A percentile compares a stretch with the other conserved stretches of the same genome.
These are phyloP conservation scores for Heteromurus nitidus DNA, from an alignment of 2,888 invertebrate genomes.

Conservation along the genomic window DNA sequence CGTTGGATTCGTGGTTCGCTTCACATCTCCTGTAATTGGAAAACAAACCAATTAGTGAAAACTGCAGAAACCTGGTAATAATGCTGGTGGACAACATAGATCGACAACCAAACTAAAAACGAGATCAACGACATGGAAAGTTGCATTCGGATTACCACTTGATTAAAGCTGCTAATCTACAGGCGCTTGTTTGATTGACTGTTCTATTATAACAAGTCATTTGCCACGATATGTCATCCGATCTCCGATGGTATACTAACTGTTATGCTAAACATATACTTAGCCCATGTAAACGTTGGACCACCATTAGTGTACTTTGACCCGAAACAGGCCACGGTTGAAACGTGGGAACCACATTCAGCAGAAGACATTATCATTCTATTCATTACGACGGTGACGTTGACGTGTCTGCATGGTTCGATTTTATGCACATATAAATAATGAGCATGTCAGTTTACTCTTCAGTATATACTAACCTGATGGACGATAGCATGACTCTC, in stretches of 20 bases:
- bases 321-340: neutral
- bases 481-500: constrained; percentile 79
- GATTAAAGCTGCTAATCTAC: no score
- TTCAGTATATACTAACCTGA: constrained; percentile 75
- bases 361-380: neutral
- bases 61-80: neutral
- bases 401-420: neutral
- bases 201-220: no score
- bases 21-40: constrained; percentile 74
- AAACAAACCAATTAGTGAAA: neutral
- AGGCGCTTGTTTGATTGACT: no score
- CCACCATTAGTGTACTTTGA: neutral
- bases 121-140: neutral
- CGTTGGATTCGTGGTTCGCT: constrained; percentile 74
- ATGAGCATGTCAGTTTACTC: neutral
- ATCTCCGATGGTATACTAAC: no score
- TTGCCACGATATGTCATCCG: no score
- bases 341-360: neutral
- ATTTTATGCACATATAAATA: neutral
- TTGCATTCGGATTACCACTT: neutral
- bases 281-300: neutral
- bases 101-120: neutral
- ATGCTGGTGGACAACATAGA: neutral
- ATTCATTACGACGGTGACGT: no score
- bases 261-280: no score